These are phyloP conservation scores for Pollimyrus isidori DNA, from an alignment of 2,113 vertebrate genomes.

Conservation along the genomic window DNA sequence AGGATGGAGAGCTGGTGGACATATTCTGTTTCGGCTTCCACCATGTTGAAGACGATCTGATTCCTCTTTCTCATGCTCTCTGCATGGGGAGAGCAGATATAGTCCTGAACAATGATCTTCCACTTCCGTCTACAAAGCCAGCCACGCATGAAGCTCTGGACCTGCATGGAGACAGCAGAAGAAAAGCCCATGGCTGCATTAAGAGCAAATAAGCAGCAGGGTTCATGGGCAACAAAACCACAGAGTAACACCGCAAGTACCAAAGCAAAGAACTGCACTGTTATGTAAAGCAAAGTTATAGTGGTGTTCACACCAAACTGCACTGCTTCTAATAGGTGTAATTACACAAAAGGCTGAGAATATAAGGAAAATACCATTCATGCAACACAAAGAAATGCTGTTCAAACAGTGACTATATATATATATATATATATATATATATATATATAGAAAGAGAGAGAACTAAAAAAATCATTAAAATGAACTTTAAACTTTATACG, in stretches of 20 bases:
- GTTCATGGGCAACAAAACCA: neutral
- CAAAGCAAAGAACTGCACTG: neutral
- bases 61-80: constrained; percentile 98
- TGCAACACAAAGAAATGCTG: neutral
- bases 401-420: neutral
- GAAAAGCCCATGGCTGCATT: neutral
- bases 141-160: constrained; percentile 97
- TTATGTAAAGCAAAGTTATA: neutral
- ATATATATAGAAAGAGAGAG: too few relatives aligned
- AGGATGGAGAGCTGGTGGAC: constrained; percentile 91
- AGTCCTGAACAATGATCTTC: constrained; percentile 98
- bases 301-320: neutral
- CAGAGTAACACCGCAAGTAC: neutral
- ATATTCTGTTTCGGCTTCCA: constrained; percentile 92
- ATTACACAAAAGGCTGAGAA: neutral
- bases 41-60: constrained; percentile 98
- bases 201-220: neutral
- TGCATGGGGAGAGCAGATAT: constrained; percentile 97
- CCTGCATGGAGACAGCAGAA: constrained; percentile 54
- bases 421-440: too few relatives aligned
- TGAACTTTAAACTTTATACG: neutral
- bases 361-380: neutral
- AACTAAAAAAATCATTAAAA: neutral
- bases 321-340: neutral
- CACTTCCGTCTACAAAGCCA: constrained; percentile 96